These are phyloP conservation scores for Sinocyclocheilus grahami DNA, from an alignment of 2,113 vertebrate species.

Conservation along the genomic window DNA sequence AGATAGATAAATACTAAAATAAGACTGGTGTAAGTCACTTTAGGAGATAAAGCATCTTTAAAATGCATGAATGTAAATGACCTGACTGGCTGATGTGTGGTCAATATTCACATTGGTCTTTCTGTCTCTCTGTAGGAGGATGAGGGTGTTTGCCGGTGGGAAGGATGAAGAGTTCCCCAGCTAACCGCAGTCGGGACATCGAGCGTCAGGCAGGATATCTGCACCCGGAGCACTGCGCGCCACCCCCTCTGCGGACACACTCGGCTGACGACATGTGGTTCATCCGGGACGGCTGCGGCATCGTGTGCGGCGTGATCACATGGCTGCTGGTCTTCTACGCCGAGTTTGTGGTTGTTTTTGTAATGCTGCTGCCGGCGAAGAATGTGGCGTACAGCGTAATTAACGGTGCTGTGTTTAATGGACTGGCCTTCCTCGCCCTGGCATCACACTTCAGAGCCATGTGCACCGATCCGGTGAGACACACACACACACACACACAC, in stretches of 20 bases:
- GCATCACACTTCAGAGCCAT: constrained; percentile 93
- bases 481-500: not conserved
- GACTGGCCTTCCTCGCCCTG: constrained; percentile 90
- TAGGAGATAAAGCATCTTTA: too few species aligned
- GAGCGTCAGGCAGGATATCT: constrained; percentile 94
- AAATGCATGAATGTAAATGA: not conserved
- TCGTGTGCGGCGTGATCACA: constrained; percentile 92
- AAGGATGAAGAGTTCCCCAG: constrained; percentile 86
- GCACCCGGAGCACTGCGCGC: constrained; percentile 89
- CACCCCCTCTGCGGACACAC: constrained; percentile 77
- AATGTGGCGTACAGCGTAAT: constrained; percentile 86
- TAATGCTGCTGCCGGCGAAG: constrained; percentile 91
- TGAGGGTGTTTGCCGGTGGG: constrained; percentile 58
- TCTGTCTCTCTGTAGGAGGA: not conserved
- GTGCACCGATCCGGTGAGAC: constrained; percentile 97
- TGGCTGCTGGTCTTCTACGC: constrained; percentile 96
- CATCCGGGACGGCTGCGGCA: constrained; percentile 95
- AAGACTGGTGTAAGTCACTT: not conserved
- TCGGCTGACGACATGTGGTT: constrained; percentile 90
- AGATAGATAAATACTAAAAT: too few species aligned
- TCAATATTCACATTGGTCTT: not conserved
- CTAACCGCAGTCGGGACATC: constrained; percentile 91
- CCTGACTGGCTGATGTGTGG: not conserved
- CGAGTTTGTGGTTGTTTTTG: constrained; percentile 95
- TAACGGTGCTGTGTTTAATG: constrained; percentile 91